These are phyloP conservation scores for Rhodeus uyekii DNA, from an alignment of 2,797 vertebrate species.

Conservation along the genomic window DNA sequence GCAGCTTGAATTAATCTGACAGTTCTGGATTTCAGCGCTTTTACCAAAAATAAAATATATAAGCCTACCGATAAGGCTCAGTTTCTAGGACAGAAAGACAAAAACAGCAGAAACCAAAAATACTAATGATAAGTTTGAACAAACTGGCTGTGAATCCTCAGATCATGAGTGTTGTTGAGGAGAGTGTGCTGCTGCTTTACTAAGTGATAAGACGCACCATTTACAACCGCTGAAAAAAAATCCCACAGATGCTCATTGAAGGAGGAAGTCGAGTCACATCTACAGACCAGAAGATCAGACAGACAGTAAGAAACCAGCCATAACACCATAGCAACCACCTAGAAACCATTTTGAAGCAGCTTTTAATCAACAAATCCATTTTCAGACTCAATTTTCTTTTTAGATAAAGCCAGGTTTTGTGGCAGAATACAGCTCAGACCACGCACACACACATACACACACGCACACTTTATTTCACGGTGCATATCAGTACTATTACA, in stretches of 20 bases:
- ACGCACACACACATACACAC: no score
- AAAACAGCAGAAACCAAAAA: not conserved
- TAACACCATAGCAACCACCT: no score
- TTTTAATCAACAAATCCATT: not conserved
- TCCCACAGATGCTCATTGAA: no score
- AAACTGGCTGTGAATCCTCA: not conserved
- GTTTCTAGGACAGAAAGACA: not conserved
- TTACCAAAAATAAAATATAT: not conserved
- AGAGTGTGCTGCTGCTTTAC: no score
- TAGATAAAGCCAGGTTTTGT: not conserved
- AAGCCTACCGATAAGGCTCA: not conserved
- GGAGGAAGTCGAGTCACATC: not conserved
- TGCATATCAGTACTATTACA: no score
- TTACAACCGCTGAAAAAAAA: not conserved
- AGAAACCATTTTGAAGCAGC: not conserved
- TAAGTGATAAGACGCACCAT: not conserved
- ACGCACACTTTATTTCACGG: no score
- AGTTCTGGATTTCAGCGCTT: not conserved
- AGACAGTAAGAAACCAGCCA: not conserved
- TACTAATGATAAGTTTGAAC: not conserved
- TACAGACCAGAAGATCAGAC: not conserved
- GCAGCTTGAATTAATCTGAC: constrained; percentile 10
- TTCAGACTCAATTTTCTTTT: not conserved
- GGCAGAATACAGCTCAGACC: not conserved
- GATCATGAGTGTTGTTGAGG: not conserved